Percentiles rank a stretch among this genome's conserved stretches.
These are phyloP conservation scores for Astropecten irregularis DNA, from an alignment of 53 echinoderm and acorn worm species.

Conservation along the genomic window DNA sequence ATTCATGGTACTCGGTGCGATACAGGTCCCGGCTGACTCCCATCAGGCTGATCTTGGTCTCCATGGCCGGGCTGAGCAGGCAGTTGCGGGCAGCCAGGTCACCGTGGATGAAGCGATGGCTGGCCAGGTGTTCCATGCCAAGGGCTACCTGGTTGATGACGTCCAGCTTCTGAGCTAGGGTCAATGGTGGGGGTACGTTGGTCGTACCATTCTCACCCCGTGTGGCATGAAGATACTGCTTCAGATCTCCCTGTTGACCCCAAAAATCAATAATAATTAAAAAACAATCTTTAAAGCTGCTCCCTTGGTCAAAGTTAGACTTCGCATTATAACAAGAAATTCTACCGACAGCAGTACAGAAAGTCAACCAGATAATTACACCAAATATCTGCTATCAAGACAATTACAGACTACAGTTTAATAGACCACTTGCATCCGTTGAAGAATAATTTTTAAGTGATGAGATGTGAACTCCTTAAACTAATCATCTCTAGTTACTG, in stretches of 20 bases:
- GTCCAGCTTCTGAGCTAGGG: slow-evolving; percentile 92
- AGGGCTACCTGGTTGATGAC: slow-evolving; percentile 90
- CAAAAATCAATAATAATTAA: not conserved
- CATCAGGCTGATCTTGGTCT: slow-evolving; percentile 95
- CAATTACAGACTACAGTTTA: too few species aligned
- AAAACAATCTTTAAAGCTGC: not conserved
- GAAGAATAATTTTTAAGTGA: too few species aligned
- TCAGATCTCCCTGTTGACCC: slow-evolving; percentile 85
- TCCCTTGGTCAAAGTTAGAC: not conserved
- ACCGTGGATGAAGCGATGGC: slow-evolving; percentile 94
- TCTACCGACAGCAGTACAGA: too few species aligned
- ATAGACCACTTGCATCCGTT: too few species aligned
- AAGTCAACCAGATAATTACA: too few species aligned
- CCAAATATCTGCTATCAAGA: too few species aligned
- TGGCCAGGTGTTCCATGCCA: slow-evolving; percentile 98
- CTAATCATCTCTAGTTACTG: too few species aligned
- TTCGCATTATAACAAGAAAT: too few species aligned
- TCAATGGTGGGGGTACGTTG: slow-evolving; percentile 87
- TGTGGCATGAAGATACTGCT: slow-evolving; percentile 94
- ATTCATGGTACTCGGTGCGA: slow-evolving; percentile 96
- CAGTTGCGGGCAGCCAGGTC: slow-evolving; percentile 98
- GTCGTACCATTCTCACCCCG: slow-evolving; percentile 91
- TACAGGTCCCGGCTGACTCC: slow-evolving; percentile 90
- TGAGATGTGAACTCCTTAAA: too few species aligned
- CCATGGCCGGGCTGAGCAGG: slow-evolving; percentile 96